Evolutionary conservation across 2,888 invertebrate species (phyloP), one percentile per base, ranked within the genome.

Genomic region (Actias luna): DNA sequence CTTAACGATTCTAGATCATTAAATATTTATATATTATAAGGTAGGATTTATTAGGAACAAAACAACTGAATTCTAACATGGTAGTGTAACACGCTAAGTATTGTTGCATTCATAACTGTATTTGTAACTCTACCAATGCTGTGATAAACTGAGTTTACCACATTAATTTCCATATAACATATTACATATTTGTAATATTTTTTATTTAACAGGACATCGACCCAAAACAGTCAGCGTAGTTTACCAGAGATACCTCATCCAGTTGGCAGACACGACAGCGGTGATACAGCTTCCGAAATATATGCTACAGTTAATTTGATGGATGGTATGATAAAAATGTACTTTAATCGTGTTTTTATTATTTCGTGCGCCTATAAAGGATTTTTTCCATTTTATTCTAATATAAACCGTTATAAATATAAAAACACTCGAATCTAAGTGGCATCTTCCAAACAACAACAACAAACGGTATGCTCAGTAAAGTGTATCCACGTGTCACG

Each of bases 211-310:
- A 93, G 93, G 76, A 92, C 92, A 58, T 93, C 93, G 46, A 89
- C 92, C 31, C 93, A 93, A 69, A 93, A 93, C 79, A 93, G 91
- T 66, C 96, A 97, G 78, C 93, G 97, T 74, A 97, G 97, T 87
- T 92, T 97, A 68, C 97, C 97, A 31, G 97, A 97, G 83, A 97
- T 97, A 77, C 93, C 93, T 1, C 91, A 92, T 39, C 96, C 97
- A 10, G 94, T 95, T 33, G 95, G 95, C 39, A 94, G 95, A 74
- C 93, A 93, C 67, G 94, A 94, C 72, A 89, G 92, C 67, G 95
- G 95, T 3, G 97, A 97, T 84, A 96, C 96, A 59, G 95, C 95
- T 10, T 97, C 97, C 0, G 97, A 97, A 80, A 93, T 97, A 67
- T 97, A 97, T 82, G 97, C 97, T 42, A 97, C 97, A 7, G 96